Evolutionary conservation across 2,888 invertebrate species (phyloP), one percentile per base, ranked within the genome.

Genomic region (Megamerina dolium): DNA sequence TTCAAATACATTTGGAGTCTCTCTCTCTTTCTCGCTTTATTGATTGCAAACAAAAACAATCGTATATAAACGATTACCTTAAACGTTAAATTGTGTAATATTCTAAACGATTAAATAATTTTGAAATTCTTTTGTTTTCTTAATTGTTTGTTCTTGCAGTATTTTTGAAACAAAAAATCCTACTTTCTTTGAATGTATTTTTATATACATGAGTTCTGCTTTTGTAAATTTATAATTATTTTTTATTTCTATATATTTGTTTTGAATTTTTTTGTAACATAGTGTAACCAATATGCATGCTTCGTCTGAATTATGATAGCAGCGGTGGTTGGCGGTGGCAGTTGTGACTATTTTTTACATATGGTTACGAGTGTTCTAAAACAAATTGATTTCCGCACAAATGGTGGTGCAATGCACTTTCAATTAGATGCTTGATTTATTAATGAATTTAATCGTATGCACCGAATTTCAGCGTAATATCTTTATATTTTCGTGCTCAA

Each of bases 61-160:
- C 32, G 32, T n/a, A n/a, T n/a, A n/a, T n/a, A n/a, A n/a, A n/a
- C n/a, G n/a, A n/a, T n/a, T n/a, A n/a, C n/a, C n/a, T n/a, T n/a
- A n/a, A n/a, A n/a, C n/a, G n/a, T n/a, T n/a, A 45, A 44, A 50
- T 50, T 50, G 42, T 46, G 49, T 40, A 50, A 50, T 44, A 46
- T 37, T 47, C 47, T 34, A 29, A 38, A 37, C 45, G 40, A 40
- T 50, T 50, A 36, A 47, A 47, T 46, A 37, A 45, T 42, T 45
- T 37, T 23, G 21, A n/a, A n/a, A n/a, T n/a, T 23, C 33, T 31
- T 31, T 27, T 27, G 37, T 16, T 19, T 37, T 12, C 19, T 10
- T 23, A 20, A 14, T 9, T n/a, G 6, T 12, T 4, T 1, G 33
- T 17, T n/a, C 13, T 21, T 26, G 9, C 5, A 3, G 9, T 29